These are phyloP conservation scores for Melanostigma gelatinosum DNA, from an alignment of 2,113 vertebrate species.

Conservation along the genomic window DNA sequence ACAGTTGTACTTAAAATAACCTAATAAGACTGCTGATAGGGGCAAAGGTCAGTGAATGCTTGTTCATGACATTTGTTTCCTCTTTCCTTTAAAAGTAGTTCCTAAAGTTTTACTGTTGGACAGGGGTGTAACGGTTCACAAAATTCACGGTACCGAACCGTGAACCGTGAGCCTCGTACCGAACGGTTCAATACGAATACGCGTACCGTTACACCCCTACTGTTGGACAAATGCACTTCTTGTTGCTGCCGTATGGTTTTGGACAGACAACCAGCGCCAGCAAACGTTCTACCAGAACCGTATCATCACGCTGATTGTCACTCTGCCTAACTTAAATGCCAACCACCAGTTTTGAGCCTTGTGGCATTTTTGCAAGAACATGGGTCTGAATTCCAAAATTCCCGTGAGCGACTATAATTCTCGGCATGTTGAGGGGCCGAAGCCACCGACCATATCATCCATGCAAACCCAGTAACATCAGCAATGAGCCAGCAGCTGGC, in stretches of 20 bases:
- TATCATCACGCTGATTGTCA: conserved; percentile 25
- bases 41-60: conserved; percentile 9
- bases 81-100: not conserved
- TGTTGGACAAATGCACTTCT: not conserved
- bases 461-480: conserved; percentile 39
- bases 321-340: conserved; percentile 17
- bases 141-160: too few relatives aligned
- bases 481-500: conserved; percentile 49
- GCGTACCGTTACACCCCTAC: too few relatives aligned
- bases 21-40: not conserved
- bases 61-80: not conserved
- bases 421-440: conserved; percentile 34
- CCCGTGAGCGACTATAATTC: conserved; percentile 49
- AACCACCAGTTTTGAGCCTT: conserved; percentile 13
- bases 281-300: conserved; percentile 3
- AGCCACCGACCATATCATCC: conserved; percentile 48
- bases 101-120: not conserved
- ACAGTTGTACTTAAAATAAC: conserved; percentile 23
- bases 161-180: too few relatives aligned
- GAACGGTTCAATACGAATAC: too few relatives aligned
- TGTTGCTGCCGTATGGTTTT: conserved; percentile 10
- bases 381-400: conserved; percentile 21
- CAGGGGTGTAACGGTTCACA: not conserved
- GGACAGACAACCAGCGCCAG: not conserved
- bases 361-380: conserved; percentile 19